Percentiles rank a stretch among this genome's conserved stretches.
phyloP scores from a whole-genome alignment of 2,113 vertebrate genomes.

The Xenus cinereus region DNA sequence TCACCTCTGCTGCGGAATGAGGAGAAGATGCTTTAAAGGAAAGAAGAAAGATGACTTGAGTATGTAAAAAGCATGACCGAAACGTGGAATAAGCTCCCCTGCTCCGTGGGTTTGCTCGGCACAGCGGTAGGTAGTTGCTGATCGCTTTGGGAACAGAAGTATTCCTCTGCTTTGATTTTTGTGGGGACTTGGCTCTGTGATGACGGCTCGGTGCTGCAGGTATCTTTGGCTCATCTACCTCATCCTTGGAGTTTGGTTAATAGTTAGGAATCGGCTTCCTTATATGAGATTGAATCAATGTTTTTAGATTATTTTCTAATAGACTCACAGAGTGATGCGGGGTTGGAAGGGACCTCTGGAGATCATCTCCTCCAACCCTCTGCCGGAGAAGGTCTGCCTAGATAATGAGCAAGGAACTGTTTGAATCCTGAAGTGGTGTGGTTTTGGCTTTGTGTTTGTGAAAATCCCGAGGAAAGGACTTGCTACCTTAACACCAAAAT shows the following conservation, averaged over 20 bases:
- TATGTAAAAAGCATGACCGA: fast-evolving
- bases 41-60: not conserved
- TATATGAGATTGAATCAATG: fast-evolving
- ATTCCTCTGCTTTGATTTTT: fast-evolving
- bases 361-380: no score
- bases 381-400: no score
- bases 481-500: not conserved
- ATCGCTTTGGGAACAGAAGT: fast-evolving
- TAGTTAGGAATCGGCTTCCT: fast-evolving
- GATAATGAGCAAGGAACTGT: not conserved
- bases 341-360: no score
- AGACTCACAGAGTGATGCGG: no score
- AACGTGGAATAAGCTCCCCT: fast-evolving
- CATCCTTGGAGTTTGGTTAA: fast-evolving
- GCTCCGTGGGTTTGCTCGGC: not conserved
- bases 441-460: not conserved
- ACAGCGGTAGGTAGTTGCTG: fast-evolving
- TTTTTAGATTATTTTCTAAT: fast-evolving
- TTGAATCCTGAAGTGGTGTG: not conserved
- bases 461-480: not conserved
- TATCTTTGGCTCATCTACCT: fast-evolving
- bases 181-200: fast-evolving
- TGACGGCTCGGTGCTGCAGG: no score
- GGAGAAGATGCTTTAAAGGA: fast-evolving
- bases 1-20: fast-evolving